Evolutionary conservation across 2,113 vertebrate genomes (phyloP).

Genomic region (Peromyscus californicus): DNA sequence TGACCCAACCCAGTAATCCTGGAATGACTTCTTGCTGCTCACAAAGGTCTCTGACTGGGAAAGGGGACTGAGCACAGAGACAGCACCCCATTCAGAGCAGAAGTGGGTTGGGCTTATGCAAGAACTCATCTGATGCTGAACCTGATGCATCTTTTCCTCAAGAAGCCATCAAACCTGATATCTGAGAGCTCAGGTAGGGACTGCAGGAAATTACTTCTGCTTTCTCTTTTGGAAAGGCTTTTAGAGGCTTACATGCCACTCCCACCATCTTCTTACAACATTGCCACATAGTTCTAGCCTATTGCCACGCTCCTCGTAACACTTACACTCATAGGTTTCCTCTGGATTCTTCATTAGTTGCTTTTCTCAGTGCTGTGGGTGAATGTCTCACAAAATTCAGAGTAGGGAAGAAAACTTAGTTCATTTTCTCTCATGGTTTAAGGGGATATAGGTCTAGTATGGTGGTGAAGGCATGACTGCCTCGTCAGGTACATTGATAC

Average conservation of each 20-base stretch:
- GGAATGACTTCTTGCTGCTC: background rate
- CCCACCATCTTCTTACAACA: background rate
- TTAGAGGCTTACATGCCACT: background rate
- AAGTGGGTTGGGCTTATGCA: background rate
- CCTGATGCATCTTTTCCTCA: rapidly evolving
- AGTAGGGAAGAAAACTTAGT: background rate
- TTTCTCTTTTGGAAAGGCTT: background rate
- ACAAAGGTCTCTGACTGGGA: background rate
- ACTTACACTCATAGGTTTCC: too few relatives aligned
- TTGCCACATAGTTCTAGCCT: rapidly evolving
- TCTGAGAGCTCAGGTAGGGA: background rate
- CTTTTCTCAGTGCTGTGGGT: background rate
- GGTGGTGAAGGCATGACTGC: background rate
- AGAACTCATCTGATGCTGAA: background rate
- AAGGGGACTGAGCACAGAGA: background rate
- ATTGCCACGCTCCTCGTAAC: background rate
- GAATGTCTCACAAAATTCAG: background rate
- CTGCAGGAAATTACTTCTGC: rapidly evolving
- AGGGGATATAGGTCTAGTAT: background rate
- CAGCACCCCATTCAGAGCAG: background rate
- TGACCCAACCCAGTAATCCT: background rate
- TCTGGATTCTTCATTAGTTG: background rate
- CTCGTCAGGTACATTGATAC: background rate
- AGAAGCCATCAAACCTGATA: background rate
- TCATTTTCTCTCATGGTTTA: background rate